Conservation (phyloP, 2,797 vertebrate species). For the Enteromius argenteus region DNA sequence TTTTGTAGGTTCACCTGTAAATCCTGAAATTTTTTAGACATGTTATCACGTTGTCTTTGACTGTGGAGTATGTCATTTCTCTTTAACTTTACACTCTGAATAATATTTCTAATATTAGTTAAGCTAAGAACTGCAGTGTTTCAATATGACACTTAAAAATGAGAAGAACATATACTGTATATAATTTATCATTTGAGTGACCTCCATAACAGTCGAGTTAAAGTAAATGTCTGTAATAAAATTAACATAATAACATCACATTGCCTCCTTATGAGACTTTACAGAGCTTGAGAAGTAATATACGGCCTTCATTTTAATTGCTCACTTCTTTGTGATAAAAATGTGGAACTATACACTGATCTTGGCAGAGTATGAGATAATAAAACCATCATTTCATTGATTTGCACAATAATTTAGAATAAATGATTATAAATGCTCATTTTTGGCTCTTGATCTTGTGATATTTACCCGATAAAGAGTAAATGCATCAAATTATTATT, state of each 20-base stretch:
- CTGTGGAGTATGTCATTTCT: not conserved
- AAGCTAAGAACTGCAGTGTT: not conserved
- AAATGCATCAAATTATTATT: not conserved
- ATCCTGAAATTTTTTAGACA: not conserved
- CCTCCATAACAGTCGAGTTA: slow-evolving; percentile 17
- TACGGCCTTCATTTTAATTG: slow-evolving; percentile 71
- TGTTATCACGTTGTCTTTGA: not conserved
- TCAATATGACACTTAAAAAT: slow-evolving; percentile 14
- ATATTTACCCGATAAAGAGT: slow-evolving; percentile 13
- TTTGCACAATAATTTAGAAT: slow-evolving; percentile 74
- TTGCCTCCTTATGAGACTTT: slow-evolving; percentile 6
- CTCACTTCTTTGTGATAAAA: slow-evolving; percentile 76
- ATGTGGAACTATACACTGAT: slow-evolving; percentile 68
- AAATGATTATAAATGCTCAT: slow-evolving; percentile 72
- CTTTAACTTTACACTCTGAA: not conserved
- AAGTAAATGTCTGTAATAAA: slow-evolving; percentile 46
- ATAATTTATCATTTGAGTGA: slow-evolving; percentile 26
- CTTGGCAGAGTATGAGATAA: slow-evolving; percentile 72
- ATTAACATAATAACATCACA: slow-evolving; percentile 41
- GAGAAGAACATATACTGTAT: not conserved
- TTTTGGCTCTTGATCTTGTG: slow-evolving; percentile 59
- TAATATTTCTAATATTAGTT: not conserved
- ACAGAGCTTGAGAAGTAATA: slow-evolving; percentile 64
- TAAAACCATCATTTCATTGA: slow-evolving; percentile 78
- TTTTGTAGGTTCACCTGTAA: not conserved